Conservation (phyloP, 2,113 vertebrate genomes). For the Fulica atra region DNA sequence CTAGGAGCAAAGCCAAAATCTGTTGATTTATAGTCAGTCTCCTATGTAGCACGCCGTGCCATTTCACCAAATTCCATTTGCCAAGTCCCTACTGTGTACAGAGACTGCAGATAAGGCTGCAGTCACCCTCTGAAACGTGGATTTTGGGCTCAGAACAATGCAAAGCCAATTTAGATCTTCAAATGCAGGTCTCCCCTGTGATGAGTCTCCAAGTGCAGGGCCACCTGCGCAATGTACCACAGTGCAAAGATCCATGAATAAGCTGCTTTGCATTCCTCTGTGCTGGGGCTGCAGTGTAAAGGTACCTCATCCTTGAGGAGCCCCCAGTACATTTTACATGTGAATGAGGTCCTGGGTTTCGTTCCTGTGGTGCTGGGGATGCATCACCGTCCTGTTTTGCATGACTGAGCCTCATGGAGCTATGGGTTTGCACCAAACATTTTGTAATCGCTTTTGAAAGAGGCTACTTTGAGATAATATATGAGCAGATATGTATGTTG, state of each 20-base stretch:
- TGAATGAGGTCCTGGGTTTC: background rate
- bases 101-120: constrained; percentile 24
- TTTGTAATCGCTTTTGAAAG: constrained; percentile 3
- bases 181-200: background rate
- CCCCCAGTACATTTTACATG: background rate
- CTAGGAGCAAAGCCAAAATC: constrained; percentile 62
- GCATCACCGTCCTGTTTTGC: background rate
- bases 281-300: background rate
- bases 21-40: constrained; percentile 58
- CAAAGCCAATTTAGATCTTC: constrained; percentile 21
- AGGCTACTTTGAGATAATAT: constrained; percentile 3
- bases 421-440: background rate
- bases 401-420: constrained; percentile 17
- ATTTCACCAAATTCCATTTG: constrained; percentile 65
- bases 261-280: background rate
- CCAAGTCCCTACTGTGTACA: constrained; percentile 45
- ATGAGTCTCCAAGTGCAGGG: background rate
- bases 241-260: background rate
- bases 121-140: background rate
- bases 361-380: background rate
- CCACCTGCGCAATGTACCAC: background rate
- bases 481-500: constrained; percentile 34
- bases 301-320: background rate
- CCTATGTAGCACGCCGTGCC: constrained; percentile 15
- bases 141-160: background rate